These are phyloP conservation scores for Parus major DNA, from an alignment of 2,113 vertebrate species.

Conservation along the genomic window DNA sequence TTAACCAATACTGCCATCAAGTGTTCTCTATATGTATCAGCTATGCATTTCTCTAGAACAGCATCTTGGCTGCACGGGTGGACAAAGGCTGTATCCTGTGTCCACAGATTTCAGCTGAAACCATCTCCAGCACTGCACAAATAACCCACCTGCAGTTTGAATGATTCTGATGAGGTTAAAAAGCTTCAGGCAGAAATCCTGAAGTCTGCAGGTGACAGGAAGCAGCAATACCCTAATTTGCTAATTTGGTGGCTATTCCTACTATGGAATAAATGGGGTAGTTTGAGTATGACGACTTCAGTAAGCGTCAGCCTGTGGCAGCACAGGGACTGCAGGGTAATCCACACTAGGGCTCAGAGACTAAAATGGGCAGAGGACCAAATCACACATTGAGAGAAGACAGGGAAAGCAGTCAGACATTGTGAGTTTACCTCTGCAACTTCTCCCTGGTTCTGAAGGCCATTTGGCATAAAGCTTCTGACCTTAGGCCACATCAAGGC, in stretches of 20 bases:
- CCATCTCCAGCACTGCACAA: not conserved
- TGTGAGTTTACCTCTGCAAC: not conserved
- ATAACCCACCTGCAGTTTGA: not conserved
- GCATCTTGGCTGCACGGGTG: not conserved
- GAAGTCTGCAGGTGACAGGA: not conserved
- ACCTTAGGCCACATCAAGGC: not conserved
- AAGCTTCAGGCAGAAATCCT: not conserved
- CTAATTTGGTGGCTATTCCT: not conserved
- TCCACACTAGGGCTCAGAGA: not conserved
- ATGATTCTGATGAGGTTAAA: not conserved
- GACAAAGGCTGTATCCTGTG: not conserved
- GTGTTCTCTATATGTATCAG: not conserved
- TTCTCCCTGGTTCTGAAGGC: not conserved
- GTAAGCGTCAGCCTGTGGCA: not conserved
- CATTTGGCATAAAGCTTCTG: not conserved
- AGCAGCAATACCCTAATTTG: not conserved
- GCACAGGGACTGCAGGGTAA: not conserved
- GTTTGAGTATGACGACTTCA: not conserved
- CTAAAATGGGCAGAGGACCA: not conserved
- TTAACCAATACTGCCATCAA: slow-evolving; percentile 58
- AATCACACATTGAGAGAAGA: not conserved
- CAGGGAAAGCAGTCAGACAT: not conserved
- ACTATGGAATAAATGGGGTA: not conserved
- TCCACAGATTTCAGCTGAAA: not conserved
- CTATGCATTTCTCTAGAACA: not conserved